Evolutionary conservation across 92 coral and sea anemone species (phyloP).

Genomic region (Porites evermanni): DNA sequence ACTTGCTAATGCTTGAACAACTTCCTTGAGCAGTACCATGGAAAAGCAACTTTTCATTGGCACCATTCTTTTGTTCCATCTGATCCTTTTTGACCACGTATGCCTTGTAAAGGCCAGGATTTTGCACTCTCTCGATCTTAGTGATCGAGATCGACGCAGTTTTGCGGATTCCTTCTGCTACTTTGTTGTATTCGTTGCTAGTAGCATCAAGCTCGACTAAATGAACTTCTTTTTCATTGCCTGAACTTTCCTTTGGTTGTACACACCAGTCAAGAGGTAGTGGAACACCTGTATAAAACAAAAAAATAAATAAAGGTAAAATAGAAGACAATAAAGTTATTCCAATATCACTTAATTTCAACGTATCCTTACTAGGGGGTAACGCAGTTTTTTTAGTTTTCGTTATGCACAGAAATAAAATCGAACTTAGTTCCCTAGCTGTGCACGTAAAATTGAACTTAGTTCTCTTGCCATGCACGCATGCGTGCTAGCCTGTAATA

Average conservation of each 20-base stretch:
- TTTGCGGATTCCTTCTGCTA: constrained; percentile 36
- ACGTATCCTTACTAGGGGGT: too few relatives aligned
- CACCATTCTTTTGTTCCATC: constrained; percentile 75
- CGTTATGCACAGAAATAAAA: too few relatives aligned
- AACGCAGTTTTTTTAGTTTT: too few relatives aligned
- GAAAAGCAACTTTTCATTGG: constrained; percentile 73
- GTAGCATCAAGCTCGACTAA: constrained; percentile 61
- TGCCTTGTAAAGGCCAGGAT: constrained; percentile 56
- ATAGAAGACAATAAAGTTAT: too few relatives aligned
- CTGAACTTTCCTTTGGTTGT: constrained; percentile 66
- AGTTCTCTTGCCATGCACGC: too few relatives aligned
- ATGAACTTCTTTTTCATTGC: constrained; percentile 66
- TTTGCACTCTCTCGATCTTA: constrained; percentile 82
- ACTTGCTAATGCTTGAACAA: constrained; percentile 51
- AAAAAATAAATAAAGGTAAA: neutral
- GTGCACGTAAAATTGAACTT: too few relatives aligned
- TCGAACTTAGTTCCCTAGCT: too few relatives aligned
- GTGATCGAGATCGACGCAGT: constrained; percentile 40
- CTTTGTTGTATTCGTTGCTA: constrained; percentile 61
- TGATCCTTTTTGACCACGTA: constrained; percentile 60
- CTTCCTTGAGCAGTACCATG: constrained; percentile 71
- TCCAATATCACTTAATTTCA: too few relatives aligned
- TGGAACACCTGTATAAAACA: constrained; percentile 29
- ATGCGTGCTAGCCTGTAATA: too few relatives aligned
- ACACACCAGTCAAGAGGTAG: constrained; percentile 76